phyloP scores from a whole-genome alignment of 2,113 vertebrate species.

The Melanocharis versteri region DNA sequence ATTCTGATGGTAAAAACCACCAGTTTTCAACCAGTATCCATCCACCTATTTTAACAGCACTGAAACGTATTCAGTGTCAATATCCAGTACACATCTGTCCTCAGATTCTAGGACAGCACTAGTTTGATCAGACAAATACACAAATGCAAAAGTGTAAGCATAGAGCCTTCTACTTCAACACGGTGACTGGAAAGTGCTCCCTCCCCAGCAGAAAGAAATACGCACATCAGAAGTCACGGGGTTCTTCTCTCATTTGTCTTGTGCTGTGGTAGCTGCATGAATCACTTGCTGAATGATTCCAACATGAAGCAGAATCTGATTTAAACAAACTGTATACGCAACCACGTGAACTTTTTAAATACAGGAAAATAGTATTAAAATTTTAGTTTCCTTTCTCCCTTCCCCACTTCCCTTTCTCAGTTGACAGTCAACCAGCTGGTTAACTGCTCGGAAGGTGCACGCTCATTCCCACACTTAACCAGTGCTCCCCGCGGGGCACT shows the following conservation, averaged over 20 bases:
- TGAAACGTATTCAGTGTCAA: neutral
- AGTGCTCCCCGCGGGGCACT: neutral
- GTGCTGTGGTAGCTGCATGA: neutral
- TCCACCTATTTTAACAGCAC: neutral
- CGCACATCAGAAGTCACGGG: neutral
- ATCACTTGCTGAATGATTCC: neutral
- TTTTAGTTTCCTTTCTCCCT: constrained; percentile 6
- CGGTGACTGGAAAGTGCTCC: neutral
- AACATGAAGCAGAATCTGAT: neutral
- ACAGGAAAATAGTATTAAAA: neutral
- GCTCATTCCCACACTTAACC: neutral
- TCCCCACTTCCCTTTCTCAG: constrained; percentile 25
- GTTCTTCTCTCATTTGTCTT: neutral
- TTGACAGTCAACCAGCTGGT: neutral
- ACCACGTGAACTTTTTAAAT: neutral
- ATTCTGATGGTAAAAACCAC: neutral
- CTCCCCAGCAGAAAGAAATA: neutral
- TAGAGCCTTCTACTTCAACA: neutral
- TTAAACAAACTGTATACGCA: neutral
- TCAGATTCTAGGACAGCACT: neutral
- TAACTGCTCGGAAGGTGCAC: neutral
- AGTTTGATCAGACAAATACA: neutral
- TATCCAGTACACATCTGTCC: neutral
- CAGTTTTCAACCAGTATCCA: neutral
- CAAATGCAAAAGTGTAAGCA: neutral